Evolutionary conservation across 2,113 vertebrate genomes (phyloP), one percentile per base, ranked within the genome.

Genomic region (Uropsilus gracilis): DNA sequence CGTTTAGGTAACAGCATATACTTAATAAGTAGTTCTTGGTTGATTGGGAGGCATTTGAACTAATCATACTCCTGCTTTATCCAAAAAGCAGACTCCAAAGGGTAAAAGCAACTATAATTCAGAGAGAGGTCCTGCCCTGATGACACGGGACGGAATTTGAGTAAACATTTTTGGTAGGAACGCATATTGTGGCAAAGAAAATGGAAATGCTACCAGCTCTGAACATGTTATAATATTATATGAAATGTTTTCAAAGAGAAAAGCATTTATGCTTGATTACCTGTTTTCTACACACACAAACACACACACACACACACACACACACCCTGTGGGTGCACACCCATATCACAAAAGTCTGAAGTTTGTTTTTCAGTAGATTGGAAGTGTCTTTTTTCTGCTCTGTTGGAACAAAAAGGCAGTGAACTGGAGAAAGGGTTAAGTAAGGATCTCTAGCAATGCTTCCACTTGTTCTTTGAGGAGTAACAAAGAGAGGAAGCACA

Each of bases 401-500:
- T 8, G 12, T 1, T 28, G 8, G 64, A 55, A 73, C 28, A 24
- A 13, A 17, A 2, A 48, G 44, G 53, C 78, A 2, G 72, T 20
- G 28, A 87, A 22, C 5, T 10, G 95, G 94, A 83, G 0, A 16
- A 97, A 97, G 97, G 93, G 97, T 97, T 96, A 96, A 98, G 95
- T 37, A 66, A 97, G 97, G 91, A 97, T 97, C 94, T 96, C 72
- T 85, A 98, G 86, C 78, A 97, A 94, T 87, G 73, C 84, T 97
- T 93, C 83, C 57, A 57, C 68, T 95, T 97, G 97, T 97, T 97
- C 97, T 98, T 89, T 96, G 85, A 89, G 50, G 57, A 69, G 42
- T 95, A 98, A 98, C 98, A 98, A 98, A 98, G 96, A 94, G 30
- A 97, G 98, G 98, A 98, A 98, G 91, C 83, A 71, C 95, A 97